Percentiles rank a stretch among this genome's conserved stretches.
These are phyloP conservation scores for Phthorimaea operculella DNA, from an alignment of 1,140 invertebrate species.

Conservation along the genomic window DNA sequence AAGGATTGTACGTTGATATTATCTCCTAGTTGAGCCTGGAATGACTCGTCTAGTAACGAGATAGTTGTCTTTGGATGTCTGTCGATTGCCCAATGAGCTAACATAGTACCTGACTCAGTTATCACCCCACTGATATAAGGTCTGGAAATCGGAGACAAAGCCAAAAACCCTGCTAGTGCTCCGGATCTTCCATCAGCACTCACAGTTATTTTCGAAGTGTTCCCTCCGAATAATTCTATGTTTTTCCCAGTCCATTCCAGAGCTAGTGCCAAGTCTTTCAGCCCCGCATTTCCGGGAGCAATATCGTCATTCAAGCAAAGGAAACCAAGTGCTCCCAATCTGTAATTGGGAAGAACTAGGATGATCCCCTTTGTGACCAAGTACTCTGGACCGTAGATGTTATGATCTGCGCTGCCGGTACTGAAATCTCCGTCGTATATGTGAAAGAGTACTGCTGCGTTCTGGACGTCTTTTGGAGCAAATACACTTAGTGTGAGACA, in stretches of 20 bases:
- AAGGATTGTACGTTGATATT: conserved; percentile 22
- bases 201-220: conserved; percentile 61
- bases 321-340: conserved; percentile 48
- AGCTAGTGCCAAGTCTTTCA: conserved; percentile 75
- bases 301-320: conserved; percentile 36
- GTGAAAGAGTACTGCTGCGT: conserved; percentile 40
- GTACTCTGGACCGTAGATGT: conserved; percentile 33
- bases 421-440: conserved; percentile 39
- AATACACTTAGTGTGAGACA: conserved; percentile 53
- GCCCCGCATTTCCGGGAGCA: conserved; percentile 72
- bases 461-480: conserved; percentile 13
- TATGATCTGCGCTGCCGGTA: conserved; percentile 37
- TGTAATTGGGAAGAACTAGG: conserved; percentile 50
- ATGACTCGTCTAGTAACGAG: conserved; percentile 12
- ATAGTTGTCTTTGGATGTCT: conserved; percentile 31
- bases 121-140: conserved; percentile 39
- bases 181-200: conserved; percentile 37
- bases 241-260: conserved; percentile 76
- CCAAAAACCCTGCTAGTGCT: conserved; percentile 36
- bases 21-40: conserved; percentile 9
- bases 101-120: conserved; percentile 41
- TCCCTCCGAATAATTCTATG: conserved; percentile 76
- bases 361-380: conserved; percentile 32
- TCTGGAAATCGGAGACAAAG: conserved; percentile 31
- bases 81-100: conserved; percentile 47